Conservation (phyloP, 2,113 vertebrate species). For the Pangasianodon gigas region DNA sequence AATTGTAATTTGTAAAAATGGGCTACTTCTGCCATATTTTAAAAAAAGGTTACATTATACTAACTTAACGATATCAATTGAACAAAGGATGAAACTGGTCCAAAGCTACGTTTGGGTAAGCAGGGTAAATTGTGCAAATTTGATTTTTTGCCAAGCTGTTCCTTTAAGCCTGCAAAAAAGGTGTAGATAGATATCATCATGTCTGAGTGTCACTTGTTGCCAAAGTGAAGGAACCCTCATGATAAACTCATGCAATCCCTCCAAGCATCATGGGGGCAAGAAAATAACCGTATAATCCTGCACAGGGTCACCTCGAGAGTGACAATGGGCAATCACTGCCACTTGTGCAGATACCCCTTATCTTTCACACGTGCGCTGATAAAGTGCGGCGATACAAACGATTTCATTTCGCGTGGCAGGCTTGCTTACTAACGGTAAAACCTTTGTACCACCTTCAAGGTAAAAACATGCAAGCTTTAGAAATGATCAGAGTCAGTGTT, state of each 20-base stretch:
- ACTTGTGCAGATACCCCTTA: slow-evolving; percentile 46
- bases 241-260: slow-evolving; percentile 65
- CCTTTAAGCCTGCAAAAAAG: background rate
- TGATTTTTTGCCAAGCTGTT: background rate
- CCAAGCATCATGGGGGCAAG: slow-evolving; percentile 31
- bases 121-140: background rate
- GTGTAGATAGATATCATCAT: slow-evolving; percentile 45
- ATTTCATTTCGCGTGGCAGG: background rate
- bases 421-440: background rate
- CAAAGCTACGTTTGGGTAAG: background rate
- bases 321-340: slow-evolving; percentile 56
- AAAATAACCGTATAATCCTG: background rate
- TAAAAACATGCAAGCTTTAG: slow-evolving; percentile 26
- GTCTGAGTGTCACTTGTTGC: slow-evolving; percentile 74
- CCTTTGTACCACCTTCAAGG: slow-evolving; percentile 29
- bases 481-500: slow-evolving; percentile 29
- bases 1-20: background rate
- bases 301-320: background rate
- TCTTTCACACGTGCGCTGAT: slow-evolving; percentile 30
- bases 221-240: slow-evolving; percentile 72
- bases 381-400: slow-evolving; percentile 13
- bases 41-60: background rate
- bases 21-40: background rate
- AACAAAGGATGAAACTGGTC: background rate
- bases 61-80: background rate